phyloP scores from a whole-genome alignment of 2,797 vertebrate species.

The Thunnus albacares region DNA sequence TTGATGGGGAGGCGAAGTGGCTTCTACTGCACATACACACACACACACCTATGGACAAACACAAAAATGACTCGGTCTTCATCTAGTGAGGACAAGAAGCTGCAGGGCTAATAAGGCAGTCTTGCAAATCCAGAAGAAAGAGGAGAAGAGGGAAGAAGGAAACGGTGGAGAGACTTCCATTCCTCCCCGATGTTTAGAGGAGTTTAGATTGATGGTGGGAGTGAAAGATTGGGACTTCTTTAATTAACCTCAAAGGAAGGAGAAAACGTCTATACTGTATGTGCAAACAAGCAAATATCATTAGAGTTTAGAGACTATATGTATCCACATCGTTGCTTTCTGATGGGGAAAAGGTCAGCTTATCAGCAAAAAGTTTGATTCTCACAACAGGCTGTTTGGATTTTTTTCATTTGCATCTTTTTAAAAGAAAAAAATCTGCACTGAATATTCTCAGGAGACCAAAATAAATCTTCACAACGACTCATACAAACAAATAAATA shows the following conservation, averaged over 20 bases:
- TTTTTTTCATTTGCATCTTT: too few species aligned
- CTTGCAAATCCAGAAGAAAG: conserved; percentile 70
- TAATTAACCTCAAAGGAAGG: conserved; percentile 58
- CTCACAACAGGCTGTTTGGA: not conserved
- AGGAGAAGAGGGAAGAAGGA: conserved; percentile 50
- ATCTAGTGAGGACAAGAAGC: conserved; percentile 66
- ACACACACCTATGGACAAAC: conserved; percentile 47
- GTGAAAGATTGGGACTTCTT: conserved; percentile 58
- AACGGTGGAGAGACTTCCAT: conserved; percentile 69
- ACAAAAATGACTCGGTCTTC: conserved; percentile 60
- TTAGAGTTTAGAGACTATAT: conserved; percentile 46
- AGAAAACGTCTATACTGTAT: conserved; percentile 21
- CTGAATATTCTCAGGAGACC: too few species aligned
- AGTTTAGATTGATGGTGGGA: conserved; percentile 60
- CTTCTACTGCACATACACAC: conserved; percentile 66
- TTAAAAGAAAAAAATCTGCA: too few species aligned
- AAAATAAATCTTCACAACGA: too few species aligned
- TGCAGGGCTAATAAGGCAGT: conserved; percentile 81
- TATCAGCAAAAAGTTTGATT: conserved; percentile 28
- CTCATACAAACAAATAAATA: too few species aligned
- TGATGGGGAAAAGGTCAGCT: conserved; percentile 1
- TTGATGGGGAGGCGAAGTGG: conserved; percentile 82
- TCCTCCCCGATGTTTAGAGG: conserved; percentile 57
- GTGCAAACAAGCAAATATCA: conserved; percentile 33
- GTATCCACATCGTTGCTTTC: conserved; percentile 8